Conservation (phyloP, 2,888 invertebrate genomes). For the Julus scandinavius region DNA sequence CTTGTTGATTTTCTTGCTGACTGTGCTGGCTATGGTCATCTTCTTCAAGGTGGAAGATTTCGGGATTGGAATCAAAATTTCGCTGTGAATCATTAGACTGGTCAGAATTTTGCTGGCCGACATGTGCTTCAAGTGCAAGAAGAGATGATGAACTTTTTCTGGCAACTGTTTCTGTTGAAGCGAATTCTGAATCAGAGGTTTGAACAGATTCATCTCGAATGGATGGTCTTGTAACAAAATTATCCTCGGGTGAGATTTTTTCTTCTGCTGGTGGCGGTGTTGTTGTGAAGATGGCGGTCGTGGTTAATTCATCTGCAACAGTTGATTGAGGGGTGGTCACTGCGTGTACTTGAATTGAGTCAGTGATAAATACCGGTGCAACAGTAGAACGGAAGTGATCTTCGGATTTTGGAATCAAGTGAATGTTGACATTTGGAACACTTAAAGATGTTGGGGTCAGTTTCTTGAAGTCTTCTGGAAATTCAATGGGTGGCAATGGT, state of each 20-base stretch:
- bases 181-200: neutral
- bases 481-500: neutral
- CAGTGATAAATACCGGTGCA: neutral
- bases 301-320: neutral
- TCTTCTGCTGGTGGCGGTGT: conserved; percentile 6
- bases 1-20: neutral
- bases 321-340: neutral
- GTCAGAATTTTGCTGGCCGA: neutral
- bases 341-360: neutral
- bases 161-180: neutral
- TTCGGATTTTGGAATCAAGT: neutral
- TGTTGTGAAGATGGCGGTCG: neutral
- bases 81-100: neutral
- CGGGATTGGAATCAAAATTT: neutral
- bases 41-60: neutral
- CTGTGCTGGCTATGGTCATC: neutral
- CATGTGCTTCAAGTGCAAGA: neutral
- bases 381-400: conserved; percentile 53
- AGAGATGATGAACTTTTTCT: neutral
- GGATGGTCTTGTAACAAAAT: neutral
- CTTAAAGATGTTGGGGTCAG: conserved; percentile 47
- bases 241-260: neutral
- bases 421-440: conserved; percentile 18
- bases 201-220: neutral
- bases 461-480: neutral